Percentiles rank a stretch among this genome's conserved stretches.
Conservation (phyloP, 2,888 invertebrate species). For the Acronicta alni region DNA sequence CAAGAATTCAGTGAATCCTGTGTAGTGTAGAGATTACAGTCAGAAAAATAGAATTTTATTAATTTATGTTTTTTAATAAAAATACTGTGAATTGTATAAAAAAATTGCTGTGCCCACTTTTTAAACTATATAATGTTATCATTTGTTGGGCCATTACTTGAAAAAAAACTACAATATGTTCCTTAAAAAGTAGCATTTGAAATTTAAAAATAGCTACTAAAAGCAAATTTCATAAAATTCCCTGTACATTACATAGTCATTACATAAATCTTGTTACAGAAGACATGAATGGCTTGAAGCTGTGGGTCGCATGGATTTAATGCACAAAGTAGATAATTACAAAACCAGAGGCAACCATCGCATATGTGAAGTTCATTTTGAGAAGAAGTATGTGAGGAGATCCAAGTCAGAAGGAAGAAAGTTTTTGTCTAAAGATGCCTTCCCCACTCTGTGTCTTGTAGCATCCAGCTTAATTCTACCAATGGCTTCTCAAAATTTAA, state of each 20-base stretch:
- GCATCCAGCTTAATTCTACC: not conserved
- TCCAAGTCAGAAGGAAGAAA: slow-evolving; percentile 31
- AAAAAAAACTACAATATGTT: no score
- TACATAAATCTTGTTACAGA: slow-evolving; percentile 19
- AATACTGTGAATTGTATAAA: no score
- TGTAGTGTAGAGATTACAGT: no score
- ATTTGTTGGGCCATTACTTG: no score
- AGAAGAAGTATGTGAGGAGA: slow-evolving; percentile 29
- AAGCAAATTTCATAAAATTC: no score
- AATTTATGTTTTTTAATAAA: no score
- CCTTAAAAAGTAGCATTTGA: no score
- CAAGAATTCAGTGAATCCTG: no score
- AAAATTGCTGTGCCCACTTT: no score
- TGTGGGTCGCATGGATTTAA: slow-evolving; percentile 44
- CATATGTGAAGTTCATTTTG: slow-evolving; percentile 52
- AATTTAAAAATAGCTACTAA: no score
- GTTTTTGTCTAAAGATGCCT: slow-evolving; percentile 44
- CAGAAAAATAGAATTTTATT: no score
- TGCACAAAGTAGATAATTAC: slow-evolving; percentile 37
- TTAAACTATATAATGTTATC: no score
- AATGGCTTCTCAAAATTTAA: slow-evolving; percentile 5
- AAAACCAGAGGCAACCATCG: slow-evolving; percentile 47
- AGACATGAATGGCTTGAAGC: slow-evolving; percentile 47
- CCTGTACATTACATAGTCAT: not conserved
- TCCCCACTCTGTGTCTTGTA: slow-evolving; percentile 31